Base-by-base conservation (phyloP, 2,888 invertebrate genomes). In the Zele albiditarsus region DNA sequence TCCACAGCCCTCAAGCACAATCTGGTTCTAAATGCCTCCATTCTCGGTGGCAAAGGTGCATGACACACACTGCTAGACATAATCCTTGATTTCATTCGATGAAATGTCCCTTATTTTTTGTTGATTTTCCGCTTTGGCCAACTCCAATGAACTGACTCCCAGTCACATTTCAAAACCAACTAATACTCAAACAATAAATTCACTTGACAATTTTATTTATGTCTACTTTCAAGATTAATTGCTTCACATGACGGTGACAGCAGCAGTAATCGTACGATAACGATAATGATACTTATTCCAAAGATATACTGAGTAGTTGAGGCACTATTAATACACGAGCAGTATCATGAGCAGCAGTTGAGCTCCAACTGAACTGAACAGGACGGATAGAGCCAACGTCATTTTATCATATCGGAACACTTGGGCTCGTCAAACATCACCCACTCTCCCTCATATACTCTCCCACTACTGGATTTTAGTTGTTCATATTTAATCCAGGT, bases 1-100 rank as follows among this genome's bases (percentile, higher is more conserved):
- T 93, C 91, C 38, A 92, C 91, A 78, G 93, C 93, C 79, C 92
- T 89, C 83, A 92, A 88, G 87, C 91, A 92, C 73, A 92, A 89
- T 78, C 92, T 89, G 82, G 91, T 91, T 62, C 92, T 90, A 77
- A 90, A 87, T 73, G 89, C 88, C 83, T 90, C 89, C 87, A 89
- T 88, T 79, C 87, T 84, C 70, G 87, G 84, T 78, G 88, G 87
- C 70, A 87, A 78, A 75, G 88, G 87, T 77, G 87, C 86, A 83
- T 89, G 89, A 80, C 89, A 89, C 81, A 89, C 86, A 80, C 87
- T 87, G 80, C 88, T 87, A 75, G 87, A 89, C 89, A 89, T 89
- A 80, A 80, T 83, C 75, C 46, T 28, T 63, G 23, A 46, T 20
- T 33, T n/a, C 16, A 20, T 57, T 16, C 49, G 12, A 46, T 69